phyloP scores from a whole-genome alignment of 2,113 vertebrate genomes.

The Craseonycteris thonglongyai region DNA sequence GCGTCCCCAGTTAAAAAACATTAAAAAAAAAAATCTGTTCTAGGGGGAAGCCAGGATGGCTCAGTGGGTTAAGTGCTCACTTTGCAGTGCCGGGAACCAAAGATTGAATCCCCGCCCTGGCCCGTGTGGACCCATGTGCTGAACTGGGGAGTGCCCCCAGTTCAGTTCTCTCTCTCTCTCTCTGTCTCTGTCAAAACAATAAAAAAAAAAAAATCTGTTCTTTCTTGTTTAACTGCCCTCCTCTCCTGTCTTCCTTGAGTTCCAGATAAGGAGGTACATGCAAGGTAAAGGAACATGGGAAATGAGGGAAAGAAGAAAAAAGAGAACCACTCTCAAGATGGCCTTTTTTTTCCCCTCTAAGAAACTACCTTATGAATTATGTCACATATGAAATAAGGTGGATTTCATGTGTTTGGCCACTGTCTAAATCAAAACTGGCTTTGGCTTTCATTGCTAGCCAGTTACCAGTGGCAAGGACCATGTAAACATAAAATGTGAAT shows the following conservation, averaged over 20 bases:
- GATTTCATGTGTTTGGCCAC: neutral
- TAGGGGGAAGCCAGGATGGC: too few species aligned
- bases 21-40: too few species aligned
- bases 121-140: too few species aligned
- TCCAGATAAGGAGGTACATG: neutral
- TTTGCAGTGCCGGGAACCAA: too few species aligned
- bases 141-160: too few species aligned
- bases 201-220: too few species aligned
- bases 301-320: neutral
- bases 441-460: neutral
- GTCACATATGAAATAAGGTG: neutral
- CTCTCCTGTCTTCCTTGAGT: neutral
- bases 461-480: neutral
- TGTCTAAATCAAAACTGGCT: conserved; percentile 7
- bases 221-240: neutral
- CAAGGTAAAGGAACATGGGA: neutral
- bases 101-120: too few species aligned
- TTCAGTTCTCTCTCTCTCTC: too few species aligned
- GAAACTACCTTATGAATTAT: neutral
- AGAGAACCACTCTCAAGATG: neutral
- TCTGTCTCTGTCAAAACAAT: too few species aligned
- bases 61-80: too few species aligned
- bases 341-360: neutral
- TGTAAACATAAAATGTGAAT: neutral
- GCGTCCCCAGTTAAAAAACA: too few species aligned